Percentiles rank a stretch among this genome's conserved stretches.
Evolutionary conservation across 2,113 vertebrate species (phyloP).

Genomic region (Scolopax mira): DNA sequence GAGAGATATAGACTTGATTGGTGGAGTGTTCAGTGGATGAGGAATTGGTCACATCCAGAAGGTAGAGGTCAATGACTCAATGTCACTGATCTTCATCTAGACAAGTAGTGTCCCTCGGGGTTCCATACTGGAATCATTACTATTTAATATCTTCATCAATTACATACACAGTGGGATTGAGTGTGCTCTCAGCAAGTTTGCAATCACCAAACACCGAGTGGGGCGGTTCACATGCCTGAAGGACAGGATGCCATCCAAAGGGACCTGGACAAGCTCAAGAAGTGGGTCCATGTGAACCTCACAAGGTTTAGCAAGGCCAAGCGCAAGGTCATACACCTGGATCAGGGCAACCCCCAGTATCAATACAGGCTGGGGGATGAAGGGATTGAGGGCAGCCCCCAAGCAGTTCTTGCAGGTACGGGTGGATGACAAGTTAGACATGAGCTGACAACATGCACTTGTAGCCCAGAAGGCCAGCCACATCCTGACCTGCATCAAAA

Average conservation of each 20-base stretch:
- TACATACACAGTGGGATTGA: background rate
- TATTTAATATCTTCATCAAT: background rate
- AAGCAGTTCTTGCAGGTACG: background rate
- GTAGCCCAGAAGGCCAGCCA: background rate
- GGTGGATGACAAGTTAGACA: background rate
- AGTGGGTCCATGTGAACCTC: background rate
- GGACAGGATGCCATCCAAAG: background rate
- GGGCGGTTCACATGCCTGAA: background rate
- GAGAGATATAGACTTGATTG: background rate
- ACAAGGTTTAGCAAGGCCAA: background rate
- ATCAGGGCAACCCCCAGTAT: background rate
- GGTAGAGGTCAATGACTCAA: background rate
- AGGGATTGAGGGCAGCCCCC: background rate
- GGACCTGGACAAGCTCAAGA: background rate
- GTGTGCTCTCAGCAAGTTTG: background rate
- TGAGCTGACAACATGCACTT: background rate
- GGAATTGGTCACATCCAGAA: background rate
- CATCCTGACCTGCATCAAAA: background rate
- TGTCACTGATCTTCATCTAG: background rate
- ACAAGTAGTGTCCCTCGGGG: background rate
- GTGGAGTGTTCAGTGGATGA: background rate
- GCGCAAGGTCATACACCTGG: background rate
- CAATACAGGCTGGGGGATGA: background rate
- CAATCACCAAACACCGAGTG: background rate
- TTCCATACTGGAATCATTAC: background rate